Base-by-base conservation (phyloP, 2,888 invertebrate species). In the Agrochola macilenta region DNA sequence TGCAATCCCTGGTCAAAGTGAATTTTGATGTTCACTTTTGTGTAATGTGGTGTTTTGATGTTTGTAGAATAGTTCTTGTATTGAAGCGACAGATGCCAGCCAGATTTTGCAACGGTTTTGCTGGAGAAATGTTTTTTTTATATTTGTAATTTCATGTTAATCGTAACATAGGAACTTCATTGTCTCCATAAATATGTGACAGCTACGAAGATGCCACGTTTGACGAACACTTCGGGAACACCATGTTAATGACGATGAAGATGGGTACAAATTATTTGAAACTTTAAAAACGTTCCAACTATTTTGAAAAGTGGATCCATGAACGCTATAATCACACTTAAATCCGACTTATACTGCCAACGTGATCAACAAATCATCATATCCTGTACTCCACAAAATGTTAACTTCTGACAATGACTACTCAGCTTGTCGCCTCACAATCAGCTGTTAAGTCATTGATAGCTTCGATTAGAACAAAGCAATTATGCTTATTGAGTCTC, bases 11-110 rank as follows among this genome's bases (percentile, higher is more conserved):
- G 63, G 68, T 64, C 74, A 79, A 89, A 90, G 88, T 89, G 84
- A 88, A 88, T 89, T 88, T 89, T 87, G 84, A 88, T 90, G 82
- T 82, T 54, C 66, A 74, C 58, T 70, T 86, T 83, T 60, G 64
- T 74, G 64, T 69, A 57, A 83, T 83, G 77, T 63, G 5, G 64
- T 65, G 43, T 75, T 74, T 70, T 64, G n/a, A 68, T 84, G 30
- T 65, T 26, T 43, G n/a, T 35, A n/a, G 2, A 80, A 30, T 39
- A 26, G 14, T 20, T 49, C 17, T 64, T 61, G 54, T 39, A 30
- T 54, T 69, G 35, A 17, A 43, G 61, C 23, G 30, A 54, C 68
- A 83, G 54, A 65, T 17, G 54, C 23, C 30, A 49, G 54, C 23
- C 30, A 49, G 12, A 70, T 57, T 71, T 39, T 64, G 11, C 14